Conservation (phyloP, 2,113 vertebrate genomes). For the Acanthochromis polyacanthus region DNA sequence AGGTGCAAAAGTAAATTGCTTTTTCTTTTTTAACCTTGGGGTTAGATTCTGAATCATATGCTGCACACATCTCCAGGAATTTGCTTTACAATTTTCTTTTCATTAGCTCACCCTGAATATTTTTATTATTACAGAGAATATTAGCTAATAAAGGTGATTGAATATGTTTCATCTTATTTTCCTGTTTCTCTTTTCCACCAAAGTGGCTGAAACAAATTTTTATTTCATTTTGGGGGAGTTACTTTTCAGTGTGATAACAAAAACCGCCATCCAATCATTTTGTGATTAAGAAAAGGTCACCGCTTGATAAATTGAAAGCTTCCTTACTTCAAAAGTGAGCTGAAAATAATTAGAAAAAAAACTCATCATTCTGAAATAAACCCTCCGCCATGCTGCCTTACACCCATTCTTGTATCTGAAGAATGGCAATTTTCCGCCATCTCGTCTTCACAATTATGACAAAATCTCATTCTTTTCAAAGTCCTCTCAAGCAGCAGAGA, state of each 20-base stretch:
- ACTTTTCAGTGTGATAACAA: conserved; percentile 16
- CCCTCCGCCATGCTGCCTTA: neutral
- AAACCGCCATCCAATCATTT: conserved; percentile 33
- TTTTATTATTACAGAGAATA: neutral
- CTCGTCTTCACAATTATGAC: conserved; percentile 8
- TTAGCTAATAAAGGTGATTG: neutral
- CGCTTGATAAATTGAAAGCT: conserved; percentile 29
- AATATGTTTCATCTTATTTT: neutral
- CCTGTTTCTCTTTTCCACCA: neutral
- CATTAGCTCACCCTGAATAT: neutral
- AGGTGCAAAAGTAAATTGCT: conserved; percentile 10
- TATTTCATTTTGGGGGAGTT: neutral
- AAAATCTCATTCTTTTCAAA: conserved; percentile 37
- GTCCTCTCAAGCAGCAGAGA: neutral
- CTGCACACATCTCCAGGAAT: neutral
- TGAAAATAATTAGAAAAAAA: conserved; percentile 2
- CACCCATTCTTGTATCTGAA: neutral
- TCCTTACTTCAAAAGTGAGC: conserved; percentile 23
- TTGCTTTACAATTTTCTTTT: neutral
- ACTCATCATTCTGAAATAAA: conserved; percentile 3
- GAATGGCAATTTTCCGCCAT: conserved; percentile 32
- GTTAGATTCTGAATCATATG: neutral
- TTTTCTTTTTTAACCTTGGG: neutral
- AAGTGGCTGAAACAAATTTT: neutral
- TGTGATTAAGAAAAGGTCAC: conserved; percentile 44